phyloP scores from a whole-genome alignment of 2,113 vertebrate genomes.

The Pogonocichla stellata region DNA sequence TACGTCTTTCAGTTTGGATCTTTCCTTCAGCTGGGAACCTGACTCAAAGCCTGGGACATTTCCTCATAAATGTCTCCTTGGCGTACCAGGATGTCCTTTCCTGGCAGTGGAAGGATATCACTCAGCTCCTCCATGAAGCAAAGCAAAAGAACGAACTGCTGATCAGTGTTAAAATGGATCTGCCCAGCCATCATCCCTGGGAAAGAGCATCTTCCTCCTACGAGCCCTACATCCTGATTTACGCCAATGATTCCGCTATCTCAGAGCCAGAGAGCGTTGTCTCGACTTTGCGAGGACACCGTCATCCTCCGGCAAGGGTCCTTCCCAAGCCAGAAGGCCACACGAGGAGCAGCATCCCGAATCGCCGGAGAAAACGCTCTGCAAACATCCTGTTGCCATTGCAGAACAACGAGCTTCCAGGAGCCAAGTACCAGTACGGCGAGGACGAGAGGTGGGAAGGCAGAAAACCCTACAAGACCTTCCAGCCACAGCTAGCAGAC shows the following conservation, averaged over 20 bases:
- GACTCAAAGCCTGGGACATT: constrained; percentile 76
- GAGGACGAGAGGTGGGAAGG: constrained; percentile 81
- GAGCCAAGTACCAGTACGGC: constrained; percentile 82
- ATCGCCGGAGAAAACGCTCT: constrained; percentile 77
- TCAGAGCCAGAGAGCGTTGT: constrained; percentile 89
- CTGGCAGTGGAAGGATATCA: constrained; percentile 95
- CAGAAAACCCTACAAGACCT: constrained; percentile 78
- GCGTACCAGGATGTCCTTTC: constrained; percentile 70
- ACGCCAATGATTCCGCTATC: constrained; percentile 92
- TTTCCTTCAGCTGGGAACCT: constrained; percentile 74
- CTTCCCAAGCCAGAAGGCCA: constrained; percentile 46
- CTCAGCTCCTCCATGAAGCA: constrained; percentile 79
- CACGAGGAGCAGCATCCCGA: background rate
- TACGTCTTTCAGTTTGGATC: constrained; percentile 84
- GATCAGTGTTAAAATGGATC: constrained; percentile 81
- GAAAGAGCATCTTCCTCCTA: constrained; percentile 70
- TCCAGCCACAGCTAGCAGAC: constrained; percentile 78
- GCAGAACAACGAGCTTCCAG: constrained; percentile 94
- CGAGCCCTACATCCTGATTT: constrained; percentile 91
- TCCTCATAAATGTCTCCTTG: constrained; percentile 78
- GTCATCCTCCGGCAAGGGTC: constrained; percentile 39
- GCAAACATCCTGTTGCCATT: constrained; percentile 78
- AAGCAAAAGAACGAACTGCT: constrained; percentile 81
- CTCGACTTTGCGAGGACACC: constrained; percentile 79
- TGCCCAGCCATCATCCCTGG: constrained; percentile 60